Base-by-base conservation (phyloP, 2,888 invertebrate genomes). In the Griposia aprilina region DNA sequence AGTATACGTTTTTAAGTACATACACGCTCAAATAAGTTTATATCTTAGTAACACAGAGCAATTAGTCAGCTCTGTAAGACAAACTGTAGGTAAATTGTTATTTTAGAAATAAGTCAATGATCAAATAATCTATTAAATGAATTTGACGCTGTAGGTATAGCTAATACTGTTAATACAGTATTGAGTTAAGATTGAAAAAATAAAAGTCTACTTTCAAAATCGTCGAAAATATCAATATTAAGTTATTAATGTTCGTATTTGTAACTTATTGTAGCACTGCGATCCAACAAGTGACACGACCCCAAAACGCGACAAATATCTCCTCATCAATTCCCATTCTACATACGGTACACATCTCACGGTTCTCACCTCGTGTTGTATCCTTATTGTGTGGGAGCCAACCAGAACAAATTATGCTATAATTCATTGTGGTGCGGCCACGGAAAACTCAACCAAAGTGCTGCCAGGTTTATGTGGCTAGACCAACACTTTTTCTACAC, bases 391-490 rank as follows among this genome's bases (percentile, higher is more conserved):
- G 90, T 87, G 86, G 88, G 84, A 89, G 87, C 89, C 90, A 87
- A 90, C 88, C 88, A 89, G 87, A 93, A 93, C 93, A 93, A 93
- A 93, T 93, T 93, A 92, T 92, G 90, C 90, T 90, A 94, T 94
- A 91, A 93, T 90, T 94, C 93, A 93, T 92, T 91, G 89, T 81
- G 87, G 86, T 83, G 83, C 86, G 90, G 87, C 87, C 82, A 88
- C 86, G 87, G 87, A 86, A 90, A 91, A 90, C 88, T 89, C 83
- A 87, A 87, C 85, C 84, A 80, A 86, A 88, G 76, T 83, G 86
- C 82, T 75, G 75, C 78, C 89, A 84, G 83, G 81, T 84, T 86
- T 81, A 87, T 87, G 82, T 80, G 84, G 77, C 88, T 80, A 89
- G 79, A 81, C 86, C 87, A 86, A 88, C 87, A 87, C 82, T 88